phyloP scores from a whole-genome alignment of 1,140 invertebrate species.

The Trichoplusia ni region DNA sequence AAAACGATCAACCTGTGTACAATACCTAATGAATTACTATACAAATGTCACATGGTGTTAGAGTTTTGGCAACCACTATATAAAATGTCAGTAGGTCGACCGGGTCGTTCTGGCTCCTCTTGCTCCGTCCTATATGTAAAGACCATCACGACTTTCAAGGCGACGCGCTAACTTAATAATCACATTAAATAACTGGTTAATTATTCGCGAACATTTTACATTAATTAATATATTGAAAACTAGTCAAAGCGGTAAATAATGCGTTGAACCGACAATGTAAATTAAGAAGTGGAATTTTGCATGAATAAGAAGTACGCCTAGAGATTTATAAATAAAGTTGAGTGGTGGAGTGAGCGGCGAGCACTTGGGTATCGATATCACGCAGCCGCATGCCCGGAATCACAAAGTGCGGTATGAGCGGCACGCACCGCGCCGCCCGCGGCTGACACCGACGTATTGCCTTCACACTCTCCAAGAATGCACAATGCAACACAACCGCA shows the following conservation, averaged over 20 bases:
- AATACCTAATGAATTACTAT: conserved; percentile 14
- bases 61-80: conserved; percentile 19
- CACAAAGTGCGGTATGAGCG: conserved; percentile 28
- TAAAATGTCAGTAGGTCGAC: conserved; percentile 23
- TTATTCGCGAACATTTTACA: neutral
- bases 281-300: conserved; percentile 15
- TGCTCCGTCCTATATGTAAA: neutral
- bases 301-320: conserved; percentile 22
- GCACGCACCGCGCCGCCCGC: conserved; percentile 45
- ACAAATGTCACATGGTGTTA: conserved; percentile 23
- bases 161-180: neutral
- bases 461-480: conserved; percentile 31
- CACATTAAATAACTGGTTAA: neutral
- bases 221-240: neutral
- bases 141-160: neutral
- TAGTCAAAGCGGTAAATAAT: neutral
- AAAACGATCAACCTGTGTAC: neutral
- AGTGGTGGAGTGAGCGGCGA: conserved; percentile 14
- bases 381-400: conserved; percentile 28
- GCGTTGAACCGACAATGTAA: neutral
- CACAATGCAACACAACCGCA: conserved; percentile 11
- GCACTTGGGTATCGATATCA: conserved; percentile 28
- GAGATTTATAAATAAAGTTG: conserved; percentile 20
- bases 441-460: conserved; percentile 48
- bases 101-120: neutral